A percentile compares a stretch with the other conserved stretches of the same genome.
phyloP scores from a whole-genome alignment of 2,797 vertebrate species.

The Echiichthys vipera region DNA sequence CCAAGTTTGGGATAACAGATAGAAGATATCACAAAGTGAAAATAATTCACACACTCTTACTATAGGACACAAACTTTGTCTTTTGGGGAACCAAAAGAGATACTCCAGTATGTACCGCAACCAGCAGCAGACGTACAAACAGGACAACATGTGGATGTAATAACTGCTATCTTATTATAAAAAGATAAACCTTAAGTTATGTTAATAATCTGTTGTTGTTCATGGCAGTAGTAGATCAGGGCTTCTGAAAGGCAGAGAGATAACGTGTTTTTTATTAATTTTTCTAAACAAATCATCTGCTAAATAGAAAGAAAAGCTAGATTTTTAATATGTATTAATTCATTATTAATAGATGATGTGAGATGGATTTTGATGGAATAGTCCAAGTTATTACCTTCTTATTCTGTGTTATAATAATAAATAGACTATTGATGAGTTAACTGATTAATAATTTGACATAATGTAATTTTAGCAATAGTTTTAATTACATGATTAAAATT shows the following conservation, averaged over 20 bases:
- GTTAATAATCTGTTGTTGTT: too few relatives aligned
- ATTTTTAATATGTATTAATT: too few relatives aligned
- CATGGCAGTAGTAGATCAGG: not conserved
- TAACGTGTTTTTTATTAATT: too few relatives aligned
- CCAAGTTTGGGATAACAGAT: not conserved
- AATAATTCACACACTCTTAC: not conserved
- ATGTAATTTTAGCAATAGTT: not conserved
- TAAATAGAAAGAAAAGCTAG: not conserved
- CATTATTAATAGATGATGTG: not conserved
- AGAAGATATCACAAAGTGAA: not conserved
- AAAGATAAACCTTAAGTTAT: not conserved
- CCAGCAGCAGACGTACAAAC: not conserved
- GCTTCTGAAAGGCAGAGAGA: too few relatives aligned
- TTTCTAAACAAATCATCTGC: not conserved
- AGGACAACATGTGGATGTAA: not conserved
- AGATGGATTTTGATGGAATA: not conserved
- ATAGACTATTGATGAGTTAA: not conserved
- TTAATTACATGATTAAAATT: too few relatives aligned
- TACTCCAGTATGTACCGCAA: not conserved
- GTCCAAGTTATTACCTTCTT: not conserved
- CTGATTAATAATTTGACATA: not conserved
- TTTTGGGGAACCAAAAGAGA: not conserved
- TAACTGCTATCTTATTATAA: not conserved
- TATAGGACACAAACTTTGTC: too few relatives aligned
- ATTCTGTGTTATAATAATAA: not conserved